Percentiles rank a stretch among this genome's conserved stretches.
phyloP scores from a whole-genome alignment of 92 coral and sea anemone genomes.

The Bergia sp. region DNA sequence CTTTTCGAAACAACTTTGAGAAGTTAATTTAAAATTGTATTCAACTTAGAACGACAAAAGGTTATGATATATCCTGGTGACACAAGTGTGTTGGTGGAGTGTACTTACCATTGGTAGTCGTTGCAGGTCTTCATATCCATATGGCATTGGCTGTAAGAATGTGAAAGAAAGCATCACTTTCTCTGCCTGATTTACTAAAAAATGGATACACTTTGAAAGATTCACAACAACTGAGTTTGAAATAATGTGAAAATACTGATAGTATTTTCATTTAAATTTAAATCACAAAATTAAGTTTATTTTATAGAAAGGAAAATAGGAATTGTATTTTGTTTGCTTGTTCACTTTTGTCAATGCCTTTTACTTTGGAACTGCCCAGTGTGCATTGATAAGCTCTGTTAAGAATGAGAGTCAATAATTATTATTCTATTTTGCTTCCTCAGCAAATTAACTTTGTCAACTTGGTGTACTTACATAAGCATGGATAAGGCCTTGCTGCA shows the following conservation, averaged over 20 bases:
- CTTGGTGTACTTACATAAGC: constrained; percentile 57
- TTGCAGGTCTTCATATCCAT: constrained; percentile 82
- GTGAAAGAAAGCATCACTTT: constrained; percentile 1
- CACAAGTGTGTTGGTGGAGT: background rate
- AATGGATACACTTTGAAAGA: background rate
- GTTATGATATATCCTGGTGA: background rate
- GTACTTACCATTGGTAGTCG: constrained; percentile 72
- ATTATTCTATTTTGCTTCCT: too few relatives aligned
- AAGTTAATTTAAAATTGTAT: background rate
- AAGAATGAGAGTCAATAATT: background rate
- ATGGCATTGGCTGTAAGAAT: constrained; percentile 62
- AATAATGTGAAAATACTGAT: too few relatives aligned
- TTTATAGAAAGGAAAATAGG: background rate
- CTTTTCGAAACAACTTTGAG: background rate
- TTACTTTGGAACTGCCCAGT: too few relatives aligned
- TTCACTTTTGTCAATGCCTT: too few relatives aligned
- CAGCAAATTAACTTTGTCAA: too few relatives aligned
- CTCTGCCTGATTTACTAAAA: background rate
- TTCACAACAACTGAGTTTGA: too few relatives aligned
- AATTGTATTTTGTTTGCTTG: too few relatives aligned
- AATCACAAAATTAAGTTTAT: too few relatives aligned
- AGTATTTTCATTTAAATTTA: too few relatives aligned
- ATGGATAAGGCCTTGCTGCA: constrained; percentile 87
- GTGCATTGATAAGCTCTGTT: too few relatives aligned
- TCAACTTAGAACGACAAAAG: background rate